Conservation (phyloP, 2,888 invertebrate species). For the Eumacrocentrus americanus region DNA sequence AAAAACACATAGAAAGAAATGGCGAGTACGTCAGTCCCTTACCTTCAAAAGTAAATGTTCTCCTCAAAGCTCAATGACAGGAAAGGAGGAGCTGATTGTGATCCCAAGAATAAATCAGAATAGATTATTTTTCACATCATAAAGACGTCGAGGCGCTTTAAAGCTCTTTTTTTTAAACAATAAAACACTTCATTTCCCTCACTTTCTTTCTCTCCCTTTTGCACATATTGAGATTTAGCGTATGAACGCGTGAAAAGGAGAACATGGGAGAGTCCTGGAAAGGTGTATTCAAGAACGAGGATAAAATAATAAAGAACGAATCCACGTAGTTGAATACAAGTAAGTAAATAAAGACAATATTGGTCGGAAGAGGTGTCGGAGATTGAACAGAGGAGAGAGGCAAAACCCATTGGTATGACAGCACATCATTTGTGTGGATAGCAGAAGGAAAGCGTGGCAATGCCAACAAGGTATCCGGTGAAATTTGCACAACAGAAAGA, state of each 20-base stretch:
- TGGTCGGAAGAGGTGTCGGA: constrained; percentile 30
- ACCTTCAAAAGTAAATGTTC: constrained; percentile 64
- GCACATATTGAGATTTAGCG: not conserved
- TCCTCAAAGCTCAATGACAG: constrained; percentile 63
- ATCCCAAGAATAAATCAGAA: constrained; percentile 63
- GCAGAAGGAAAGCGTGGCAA: constrained; percentile 56
- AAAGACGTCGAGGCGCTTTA: constrained; percentile 48
- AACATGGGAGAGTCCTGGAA: constrained; percentile 27
- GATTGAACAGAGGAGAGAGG: constrained; percentile 34
- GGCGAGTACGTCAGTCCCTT: constrained; percentile 62
- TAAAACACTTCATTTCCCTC: constrained; percentile 27
- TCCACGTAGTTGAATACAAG: constrained; percentile 1
- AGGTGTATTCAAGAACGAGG: not conserved
- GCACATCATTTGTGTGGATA: constrained; percentile 59
- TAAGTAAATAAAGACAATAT: constrained; percentile 1
- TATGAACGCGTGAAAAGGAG: constrained; percentile 20
- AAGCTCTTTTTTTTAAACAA: constrained; percentile 43
- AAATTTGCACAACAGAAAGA: constrained; percentile 45
- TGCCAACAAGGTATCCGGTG: constrained; percentile 12
- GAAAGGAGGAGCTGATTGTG: constrained; percentile 63
- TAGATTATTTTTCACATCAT: constrained; percentile 61
- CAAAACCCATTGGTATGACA: constrained; percentile 60
- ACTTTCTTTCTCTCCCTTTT: constrained; percentile 38
- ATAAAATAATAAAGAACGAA: not conserved
- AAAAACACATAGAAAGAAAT: constrained; percentile 61